These are phyloP conservation scores for Echinometra lucunter DNA, from an alignment of 53 echinoderm and acorn worm species.

Conservation along the genomic window DNA sequence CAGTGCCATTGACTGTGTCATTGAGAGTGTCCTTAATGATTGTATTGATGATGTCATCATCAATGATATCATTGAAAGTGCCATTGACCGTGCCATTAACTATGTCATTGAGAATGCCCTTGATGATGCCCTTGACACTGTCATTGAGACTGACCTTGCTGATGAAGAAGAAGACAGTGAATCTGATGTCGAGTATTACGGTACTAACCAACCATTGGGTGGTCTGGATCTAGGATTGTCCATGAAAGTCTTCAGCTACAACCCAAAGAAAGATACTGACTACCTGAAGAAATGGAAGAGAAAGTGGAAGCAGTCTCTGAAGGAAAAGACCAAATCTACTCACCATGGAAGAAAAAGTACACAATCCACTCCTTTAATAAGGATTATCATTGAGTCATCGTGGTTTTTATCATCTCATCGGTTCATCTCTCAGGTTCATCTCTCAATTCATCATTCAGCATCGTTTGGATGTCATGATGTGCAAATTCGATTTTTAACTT, in stretches of 20 bases:
- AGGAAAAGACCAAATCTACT: not conserved
- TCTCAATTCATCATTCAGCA: not conserved
- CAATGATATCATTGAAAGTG: not conserved
- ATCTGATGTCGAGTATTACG: not conserved
- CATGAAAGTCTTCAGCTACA: slow-evolving; percentile 48
- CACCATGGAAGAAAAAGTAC: not conserved
- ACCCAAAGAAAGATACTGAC: not conserved
- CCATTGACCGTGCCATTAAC: not conserved
- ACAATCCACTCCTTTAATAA: not conserved
- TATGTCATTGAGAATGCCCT: not conserved
- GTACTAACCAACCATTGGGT: not conserved
- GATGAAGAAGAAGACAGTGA: slow-evolving; percentile 38
- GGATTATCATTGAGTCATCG: not conserved
- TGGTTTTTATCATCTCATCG: too few species aligned
- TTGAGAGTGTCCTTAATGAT: slow-evolving; percentile 10
- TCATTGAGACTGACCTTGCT: slow-evolving; percentile 11
- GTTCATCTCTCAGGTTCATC: not conserved
- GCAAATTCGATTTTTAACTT: not conserved
- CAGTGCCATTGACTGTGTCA: not conserved
- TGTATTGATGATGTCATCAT: not conserved
- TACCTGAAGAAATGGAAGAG: slow-evolving; percentile 24
- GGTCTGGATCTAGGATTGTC: not conserved
- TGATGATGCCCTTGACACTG: slow-evolving; percentile 24
- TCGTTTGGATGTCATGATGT: not conserved
- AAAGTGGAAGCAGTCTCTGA: not conserved